Evolutionary conservation across 2,113 vertebrate genomes (phyloP).

Genomic region (Benitochromis conjunctus): DNA sequence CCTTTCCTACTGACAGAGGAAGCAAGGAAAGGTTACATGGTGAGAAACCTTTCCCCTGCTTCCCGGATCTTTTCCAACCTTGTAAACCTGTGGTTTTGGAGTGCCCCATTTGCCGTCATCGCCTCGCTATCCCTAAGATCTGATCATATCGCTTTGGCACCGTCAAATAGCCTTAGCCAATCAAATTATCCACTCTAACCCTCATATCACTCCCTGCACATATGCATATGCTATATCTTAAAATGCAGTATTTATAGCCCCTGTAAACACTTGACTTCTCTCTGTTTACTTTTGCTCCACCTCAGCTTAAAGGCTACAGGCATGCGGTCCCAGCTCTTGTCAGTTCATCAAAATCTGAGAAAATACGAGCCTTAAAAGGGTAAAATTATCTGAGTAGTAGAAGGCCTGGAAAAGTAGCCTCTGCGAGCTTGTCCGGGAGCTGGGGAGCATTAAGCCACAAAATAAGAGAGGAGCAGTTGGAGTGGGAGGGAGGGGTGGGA

Average conservation of each 20-base stretch:
- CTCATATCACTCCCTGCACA: constrained; percentile 12
- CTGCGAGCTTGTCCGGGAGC: constrained; percentile 23
- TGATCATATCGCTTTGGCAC: constrained; percentile 60
- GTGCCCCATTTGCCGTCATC: constrained; percentile 49
- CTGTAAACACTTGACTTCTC: constrained; percentile 55
- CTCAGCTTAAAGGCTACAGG: constrained; percentile 5
- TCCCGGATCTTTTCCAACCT: constrained; percentile 31
- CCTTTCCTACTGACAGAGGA: neutral
- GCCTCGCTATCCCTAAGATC: constrained; percentile 49
- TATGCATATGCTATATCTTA: constrained; percentile 43
- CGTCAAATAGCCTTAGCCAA: constrained; percentile 50
- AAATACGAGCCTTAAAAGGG: constrained; percentile 57
- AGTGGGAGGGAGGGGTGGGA: neutral
- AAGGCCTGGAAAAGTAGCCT: constrained; percentile 19
- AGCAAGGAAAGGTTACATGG: neutral
- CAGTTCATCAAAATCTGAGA: constrained; percentile 47
- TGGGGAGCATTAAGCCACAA: constrained; percentile 50
- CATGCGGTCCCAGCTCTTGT: constrained; percentile 22
- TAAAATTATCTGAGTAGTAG: constrained; percentile 47
- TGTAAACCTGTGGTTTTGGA: constrained; percentile 60
- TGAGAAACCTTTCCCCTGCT: constrained; percentile 5
- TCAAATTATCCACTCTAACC: constrained; percentile 61
- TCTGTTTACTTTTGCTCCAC: constrained; percentile 30
- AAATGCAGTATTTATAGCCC: constrained; percentile 43
- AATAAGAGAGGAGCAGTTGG: constrained; percentile 48